phyloP scores from a whole-genome alignment of 2,797 vertebrate species.

The Chelidonichthys spinosus region DNA sequence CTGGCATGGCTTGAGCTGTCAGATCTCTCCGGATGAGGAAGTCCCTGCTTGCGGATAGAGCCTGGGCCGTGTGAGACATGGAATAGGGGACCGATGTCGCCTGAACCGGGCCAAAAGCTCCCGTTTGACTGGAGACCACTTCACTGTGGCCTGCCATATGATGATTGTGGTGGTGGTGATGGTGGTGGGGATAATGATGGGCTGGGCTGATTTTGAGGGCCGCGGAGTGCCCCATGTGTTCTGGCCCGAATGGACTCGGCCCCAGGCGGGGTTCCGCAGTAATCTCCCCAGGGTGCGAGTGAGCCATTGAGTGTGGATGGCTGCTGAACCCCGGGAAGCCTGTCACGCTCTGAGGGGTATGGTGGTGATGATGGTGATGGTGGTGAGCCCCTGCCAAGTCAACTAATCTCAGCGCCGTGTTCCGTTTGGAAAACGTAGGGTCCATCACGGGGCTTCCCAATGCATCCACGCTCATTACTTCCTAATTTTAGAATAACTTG shows the following conservation, averaged over 20 bases:
- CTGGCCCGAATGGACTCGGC: conserved; percentile 92
- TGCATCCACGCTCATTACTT: conserved; percentile 91
- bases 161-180: conserved; percentile 91
- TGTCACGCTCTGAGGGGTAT: conserved; percentile 94
- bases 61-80: conserved; percentile 88
- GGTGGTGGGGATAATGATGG: conserved; percentile 91
- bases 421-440: conserved; percentile 93
- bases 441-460: conserved; percentile 91
- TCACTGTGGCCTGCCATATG: conserved; percentile 93
- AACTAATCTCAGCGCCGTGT: conserved; percentile 94
- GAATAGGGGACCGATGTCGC: conserved; percentile 87
- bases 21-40: conserved; percentile 91
- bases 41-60: conserved; percentile 92
- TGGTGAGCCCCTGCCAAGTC: conserved; percentile 90
- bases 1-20: conserved; percentile 91
- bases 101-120: conserved; percentile 91
- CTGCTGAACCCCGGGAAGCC: conserved; percentile 91
- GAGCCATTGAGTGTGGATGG: conserved; percentile 90
- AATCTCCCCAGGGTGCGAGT: conserved; percentile 90
- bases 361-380: conserved; percentile 90
- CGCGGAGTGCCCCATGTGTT: conserved; percentile 93
- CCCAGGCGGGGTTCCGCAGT: conserved; percentile 91
- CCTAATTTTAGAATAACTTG: conserved; percentile 92
- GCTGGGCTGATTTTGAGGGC: conserved; percentile 94
- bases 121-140: conserved; percentile 93